phyloP scores from a whole-genome alignment of 2,113 vertebrate species.

The Poeciliopsis occidentalis region DNA sequence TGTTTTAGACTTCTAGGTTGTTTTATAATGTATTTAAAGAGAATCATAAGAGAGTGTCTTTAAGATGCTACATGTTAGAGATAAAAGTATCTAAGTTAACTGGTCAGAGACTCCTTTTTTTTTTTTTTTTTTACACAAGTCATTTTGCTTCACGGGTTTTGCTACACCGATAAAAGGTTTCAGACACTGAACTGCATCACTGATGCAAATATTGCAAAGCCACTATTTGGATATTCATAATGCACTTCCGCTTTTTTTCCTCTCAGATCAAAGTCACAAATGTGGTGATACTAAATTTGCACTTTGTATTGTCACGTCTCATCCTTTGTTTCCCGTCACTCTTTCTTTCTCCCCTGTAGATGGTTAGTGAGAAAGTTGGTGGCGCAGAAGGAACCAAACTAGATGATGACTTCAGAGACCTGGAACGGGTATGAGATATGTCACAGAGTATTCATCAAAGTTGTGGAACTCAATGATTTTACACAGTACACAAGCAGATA shows the following conservation, averaged over 20 bases:
- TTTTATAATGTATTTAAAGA: neutral
- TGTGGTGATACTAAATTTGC: constrained; percentile 24
- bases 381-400: constrained; percentile 97
- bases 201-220: neutral
- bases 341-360: constrained; percentile 65
- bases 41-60: neutral
- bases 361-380: constrained; percentile 97
- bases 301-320: constrained; percentile 3
- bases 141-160: neutral
- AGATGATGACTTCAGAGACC: constrained; percentile 95
- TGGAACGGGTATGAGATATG: constrained; percentile 87
- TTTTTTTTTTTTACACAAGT: neutral
- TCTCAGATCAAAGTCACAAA: constrained; percentile 32
- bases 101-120: no score
- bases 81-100: neutral
- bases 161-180: neutral
- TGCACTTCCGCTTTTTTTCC: constrained; percentile 5
- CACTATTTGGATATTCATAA: neutral
- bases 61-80: neutral
- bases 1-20: neutral
- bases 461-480: neutral
- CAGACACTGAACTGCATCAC: neutral
- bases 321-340: neutral
- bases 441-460: neutral
- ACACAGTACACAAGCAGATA: neutral